phyloP scores from a whole-genome alignment of 1,140 invertebrate species.

The Subanguina moxae region DNA sequence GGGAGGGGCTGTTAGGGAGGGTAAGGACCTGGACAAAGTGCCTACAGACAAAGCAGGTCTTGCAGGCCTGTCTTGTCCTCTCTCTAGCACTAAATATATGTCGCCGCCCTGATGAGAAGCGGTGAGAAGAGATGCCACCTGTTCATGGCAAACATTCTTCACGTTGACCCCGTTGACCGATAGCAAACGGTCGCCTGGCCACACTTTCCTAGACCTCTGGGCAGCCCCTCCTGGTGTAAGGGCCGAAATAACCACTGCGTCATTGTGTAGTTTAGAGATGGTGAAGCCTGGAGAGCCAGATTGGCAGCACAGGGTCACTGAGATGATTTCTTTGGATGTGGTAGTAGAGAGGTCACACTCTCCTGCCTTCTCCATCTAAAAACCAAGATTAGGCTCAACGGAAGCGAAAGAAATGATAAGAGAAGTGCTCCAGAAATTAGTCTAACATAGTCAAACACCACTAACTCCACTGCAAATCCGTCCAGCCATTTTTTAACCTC shows the following conservation, averaged over 20 bases:
- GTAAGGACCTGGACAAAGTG: background rate
- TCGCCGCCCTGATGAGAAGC: conserved; percentile 80
- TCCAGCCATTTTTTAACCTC: no score
- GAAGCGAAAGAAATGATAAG: no score
- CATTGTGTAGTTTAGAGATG: conserved; percentile 60
- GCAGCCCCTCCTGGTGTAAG: conserved; percentile 83
- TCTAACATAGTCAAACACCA: conserved; percentile 21
- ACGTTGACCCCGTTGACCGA: conserved; percentile 87
- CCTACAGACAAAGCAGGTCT: background rate
- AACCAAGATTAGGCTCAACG: no score
- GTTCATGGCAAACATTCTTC: conserved; percentile 77
- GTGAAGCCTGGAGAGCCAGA: conserved; percentile 55
- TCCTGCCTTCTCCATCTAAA: no score
- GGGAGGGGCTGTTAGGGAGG: background rate
- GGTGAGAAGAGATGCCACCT: conserved; percentile 82
- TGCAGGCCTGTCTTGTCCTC: conserved; percentile 11
- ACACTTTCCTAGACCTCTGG: conserved; percentile 79
- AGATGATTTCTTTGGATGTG: conserved; percentile 13
- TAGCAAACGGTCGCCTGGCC: conserved; percentile 88
- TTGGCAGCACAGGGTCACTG: conserved; percentile 13
- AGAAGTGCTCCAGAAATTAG: background rate
- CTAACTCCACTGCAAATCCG: no score
- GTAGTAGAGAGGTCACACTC: no score
- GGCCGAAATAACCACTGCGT: conserved; percentile 73
- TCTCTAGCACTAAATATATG: conserved; percentile 95